These are phyloP conservation scores for Heliconius hortense DNA, from an alignment of 2,888 invertebrate genomes.

Conservation along the genomic window DNA sequence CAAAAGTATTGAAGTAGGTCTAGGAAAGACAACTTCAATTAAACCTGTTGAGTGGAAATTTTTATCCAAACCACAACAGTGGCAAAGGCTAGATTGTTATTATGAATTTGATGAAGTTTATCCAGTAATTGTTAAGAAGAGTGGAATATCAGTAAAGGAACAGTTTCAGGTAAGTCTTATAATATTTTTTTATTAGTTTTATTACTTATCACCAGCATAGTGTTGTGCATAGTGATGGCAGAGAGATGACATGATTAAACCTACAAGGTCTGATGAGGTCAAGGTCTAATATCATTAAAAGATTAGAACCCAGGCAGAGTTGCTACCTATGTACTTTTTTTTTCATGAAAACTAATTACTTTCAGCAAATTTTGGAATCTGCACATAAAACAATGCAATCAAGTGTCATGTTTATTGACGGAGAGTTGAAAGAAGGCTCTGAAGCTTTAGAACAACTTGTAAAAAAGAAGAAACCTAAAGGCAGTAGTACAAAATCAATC, in stretches of 20 bases:
- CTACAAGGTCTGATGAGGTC: no score
- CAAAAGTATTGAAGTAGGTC: conserved; percentile 84
- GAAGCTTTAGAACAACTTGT: conserved; percentile 84
- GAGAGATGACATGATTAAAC: no score
- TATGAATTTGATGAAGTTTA: conserved; percentile 89
- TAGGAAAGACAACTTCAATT: conserved; percentile 69
- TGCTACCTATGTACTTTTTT: neutral
- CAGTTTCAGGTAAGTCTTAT: conserved; percentile 83
- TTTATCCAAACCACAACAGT: conserved; percentile 85
- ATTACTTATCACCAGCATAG: neutral
- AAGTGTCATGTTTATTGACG: conserved; percentile 88
- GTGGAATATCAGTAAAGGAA: conserved; percentile 84
- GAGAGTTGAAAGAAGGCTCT: conserved; percentile 84
- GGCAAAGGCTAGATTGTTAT: conserved; percentile 89
- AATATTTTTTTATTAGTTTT: neutral
- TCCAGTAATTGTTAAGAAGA: conserved; percentile 84
- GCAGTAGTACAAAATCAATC: conserved; percentile 58
- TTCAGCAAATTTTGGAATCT: conserved; percentile 83
- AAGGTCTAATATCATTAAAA: neutral
- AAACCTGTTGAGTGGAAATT: conserved; percentile 91
- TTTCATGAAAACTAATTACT: conserved; percentile 38
- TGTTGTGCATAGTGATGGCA: no score
- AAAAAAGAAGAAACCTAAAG: conserved; percentile 82
- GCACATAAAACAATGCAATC: conserved; percentile 82
- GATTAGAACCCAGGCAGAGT: no score